Conservation (phyloP, 2,888 invertebrate genomes). For the Hyles lineata region DNA sequence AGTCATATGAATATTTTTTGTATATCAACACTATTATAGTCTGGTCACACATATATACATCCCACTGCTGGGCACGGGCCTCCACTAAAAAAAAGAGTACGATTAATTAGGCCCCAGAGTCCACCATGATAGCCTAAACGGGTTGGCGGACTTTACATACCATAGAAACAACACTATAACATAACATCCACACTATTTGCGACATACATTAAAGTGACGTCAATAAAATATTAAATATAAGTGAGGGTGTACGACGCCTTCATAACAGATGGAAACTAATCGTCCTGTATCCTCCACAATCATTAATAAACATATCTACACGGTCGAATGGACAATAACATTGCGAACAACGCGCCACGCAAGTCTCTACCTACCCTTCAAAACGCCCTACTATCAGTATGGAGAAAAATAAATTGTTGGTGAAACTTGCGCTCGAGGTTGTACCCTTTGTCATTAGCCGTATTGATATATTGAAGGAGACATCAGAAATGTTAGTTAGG, state of each 20-base stretch:
- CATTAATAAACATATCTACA: conserved; percentile 78
- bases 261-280: conserved; percentile 77
- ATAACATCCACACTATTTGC: not conserved
- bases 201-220: not conserved
- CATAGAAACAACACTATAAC: not conserved
- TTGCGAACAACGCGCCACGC: conserved; percentile 45
- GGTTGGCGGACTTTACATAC: too few relatives aligned
- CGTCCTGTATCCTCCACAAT: conserved; percentile 60
- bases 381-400: not conserved
- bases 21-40: too few relatives aligned
- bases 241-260: conserved; percentile 50
- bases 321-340: conserved; percentile 71
- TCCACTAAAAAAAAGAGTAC: too few relatives aligned
- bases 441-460: conserved; percentile 69
- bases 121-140: too few relatives aligned
- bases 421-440: conserved; percentile 38
- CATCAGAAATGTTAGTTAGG: conserved; percentile 40
- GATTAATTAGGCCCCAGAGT: too few relatives aligned
- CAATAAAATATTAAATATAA: conserved; percentile 15
- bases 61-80: too few relatives aligned
- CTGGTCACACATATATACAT: too few relatives aligned
- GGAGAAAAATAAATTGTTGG: not conserved
- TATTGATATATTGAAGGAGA: conserved; percentile 70
- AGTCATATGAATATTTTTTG: too few relatives aligned
- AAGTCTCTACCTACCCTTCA: conserved; percentile 31